Percentiles rank a stretch among this genome's conserved stretches.
Evolutionary conservation across 1,140 invertebrate genomes (phyloP).

Genomic region (Nixonia krombeini): DNA sequence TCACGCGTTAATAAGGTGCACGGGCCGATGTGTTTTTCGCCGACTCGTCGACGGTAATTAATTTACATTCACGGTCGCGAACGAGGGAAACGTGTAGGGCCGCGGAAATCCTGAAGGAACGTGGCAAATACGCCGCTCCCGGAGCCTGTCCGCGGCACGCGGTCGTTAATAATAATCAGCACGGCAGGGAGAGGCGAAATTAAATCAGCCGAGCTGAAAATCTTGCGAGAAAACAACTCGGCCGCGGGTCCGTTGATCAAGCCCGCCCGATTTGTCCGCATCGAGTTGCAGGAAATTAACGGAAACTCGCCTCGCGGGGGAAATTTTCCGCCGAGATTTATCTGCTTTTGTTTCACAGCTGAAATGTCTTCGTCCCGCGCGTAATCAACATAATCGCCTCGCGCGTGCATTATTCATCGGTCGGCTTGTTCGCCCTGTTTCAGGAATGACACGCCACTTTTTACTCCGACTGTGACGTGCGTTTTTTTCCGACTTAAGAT

Average conservation of each 20-base stretch:
- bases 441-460: not conserved
- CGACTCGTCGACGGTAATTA: constrained; percentile 41
- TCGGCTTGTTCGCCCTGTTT: not conserved
- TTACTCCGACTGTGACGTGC: not conserved
- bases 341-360: not conserved
- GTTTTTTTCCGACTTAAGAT: not conserved
- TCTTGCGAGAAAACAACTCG: constrained; percentile 37
- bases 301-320: constrained; percentile 3
- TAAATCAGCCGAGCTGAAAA: constrained; percentile 50
- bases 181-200: constrained; percentile 39
- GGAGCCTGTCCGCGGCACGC: constrained; percentile 34
- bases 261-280: constrained; percentile 42
- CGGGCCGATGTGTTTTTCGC: constrained; percentile 49
- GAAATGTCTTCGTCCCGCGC: constrained; percentile 4
- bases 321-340: constrained; percentile 8
- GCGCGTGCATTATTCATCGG: constrained; percentile 22
- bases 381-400: constrained; percentile 24
- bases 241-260: constrained; percentile 6
- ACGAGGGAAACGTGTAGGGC: constrained; percentile 34
- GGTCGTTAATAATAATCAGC: constrained; percentile 54
- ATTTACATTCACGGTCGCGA: constrained; percentile 51
- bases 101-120: constrained; percentile 26
- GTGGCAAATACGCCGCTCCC: constrained; percentile 31
- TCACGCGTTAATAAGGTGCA: constrained; percentile 47
- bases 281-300: constrained; percentile 32